A percentile compares a stretch with the other conserved stretches of the same genome.
Evolutionary conservation across 2,797 vertebrate species (phyloP).

Genomic region (Sebastiscus albofasciatus): DNA sequence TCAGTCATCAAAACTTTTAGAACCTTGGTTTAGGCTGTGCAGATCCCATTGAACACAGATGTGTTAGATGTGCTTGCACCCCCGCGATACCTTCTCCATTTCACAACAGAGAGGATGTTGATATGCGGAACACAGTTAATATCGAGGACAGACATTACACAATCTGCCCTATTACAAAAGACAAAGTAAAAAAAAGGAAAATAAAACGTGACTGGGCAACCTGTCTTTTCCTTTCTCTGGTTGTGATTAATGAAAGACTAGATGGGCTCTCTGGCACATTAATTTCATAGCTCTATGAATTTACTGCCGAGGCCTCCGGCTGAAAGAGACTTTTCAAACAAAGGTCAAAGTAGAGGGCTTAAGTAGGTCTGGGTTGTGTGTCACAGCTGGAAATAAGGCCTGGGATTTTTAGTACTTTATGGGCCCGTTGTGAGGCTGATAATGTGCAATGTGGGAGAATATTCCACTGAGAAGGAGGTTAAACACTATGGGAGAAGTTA

Average conservation of each 20-base stretch:
- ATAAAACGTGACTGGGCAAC: constrained; percentile 59
- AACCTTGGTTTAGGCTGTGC: constrained; percentile 15
- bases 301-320: constrained; percentile 77
- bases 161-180: constrained; percentile 79
- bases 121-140: constrained; percentile 81
- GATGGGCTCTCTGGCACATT: constrained; percentile 84
- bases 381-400: constrained; percentile 81
- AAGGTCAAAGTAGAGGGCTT: constrained; percentile 76
- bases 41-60: constrained; percentile 52
- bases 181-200: constrained; percentile 35
- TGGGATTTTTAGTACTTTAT: constrained; percentile 76
- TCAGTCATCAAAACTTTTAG: background rate
- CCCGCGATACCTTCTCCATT: constrained; percentile 38
- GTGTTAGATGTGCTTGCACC: constrained; percentile 34
- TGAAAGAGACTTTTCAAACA: constrained; percentile 78
- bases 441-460: constrained; percentile 73
- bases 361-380: constrained; percentile 78
- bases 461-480: constrained; percentile 55
- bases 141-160: constrained; percentile 82
- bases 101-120: constrained; percentile 55
- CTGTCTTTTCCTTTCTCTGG: constrained; percentile 75
- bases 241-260: constrained; percentile 87
- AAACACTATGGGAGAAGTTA: constrained; percentile 55
- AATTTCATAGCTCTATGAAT: constrained; percentile 88
- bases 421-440: constrained; percentile 69